phyloP scores from a whole-genome alignment of 2,113 vertebrate species.

The Ctenomys sociabilis region DNA sequence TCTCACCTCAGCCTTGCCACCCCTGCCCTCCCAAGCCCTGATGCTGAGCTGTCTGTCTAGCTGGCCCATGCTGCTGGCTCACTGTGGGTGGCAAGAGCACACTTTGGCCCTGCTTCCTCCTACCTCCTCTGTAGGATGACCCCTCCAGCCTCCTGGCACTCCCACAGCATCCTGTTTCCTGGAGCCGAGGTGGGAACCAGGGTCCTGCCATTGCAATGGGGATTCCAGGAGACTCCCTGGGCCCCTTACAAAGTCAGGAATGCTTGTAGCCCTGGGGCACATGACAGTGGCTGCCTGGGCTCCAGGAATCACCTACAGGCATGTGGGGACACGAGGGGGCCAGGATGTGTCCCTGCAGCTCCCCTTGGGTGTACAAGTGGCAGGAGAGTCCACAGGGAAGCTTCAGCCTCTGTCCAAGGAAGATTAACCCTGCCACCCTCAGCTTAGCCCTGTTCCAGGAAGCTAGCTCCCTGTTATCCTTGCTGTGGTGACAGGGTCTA shows the following conservation, averaged over 20 bases:
- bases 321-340: constrained; percentile 61
- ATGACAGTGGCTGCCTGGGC: constrained; percentile 82
- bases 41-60: not conserved
- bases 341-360: constrained; percentile 77
- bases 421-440: not conserved
- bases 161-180: not conserved
- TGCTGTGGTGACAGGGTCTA: not conserved
- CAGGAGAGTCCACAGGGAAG: not conserved
- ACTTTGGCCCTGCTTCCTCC: not conserved
- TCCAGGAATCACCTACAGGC: constrained; percentile 86
- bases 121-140: not conserved
- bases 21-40: not conserved
- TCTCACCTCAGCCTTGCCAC: not conserved
- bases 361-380: not conserved
- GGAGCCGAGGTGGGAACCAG: not conserved
- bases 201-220: not conserved
- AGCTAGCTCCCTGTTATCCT: not conserved
- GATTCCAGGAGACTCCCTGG: not conserved
- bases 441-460: not conserved
- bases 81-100: not conserved
- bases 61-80: not conserved
- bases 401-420: not conserved
- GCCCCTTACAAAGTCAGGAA: constrained; percentile 59
- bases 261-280: constrained; percentile 63
- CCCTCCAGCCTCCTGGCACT: not conserved